Percentiles rank a stretch among this genome's conserved stretches.
Conservation (phyloP, 2,797 vertebrate species). For the Valencia hispanica region DNA sequence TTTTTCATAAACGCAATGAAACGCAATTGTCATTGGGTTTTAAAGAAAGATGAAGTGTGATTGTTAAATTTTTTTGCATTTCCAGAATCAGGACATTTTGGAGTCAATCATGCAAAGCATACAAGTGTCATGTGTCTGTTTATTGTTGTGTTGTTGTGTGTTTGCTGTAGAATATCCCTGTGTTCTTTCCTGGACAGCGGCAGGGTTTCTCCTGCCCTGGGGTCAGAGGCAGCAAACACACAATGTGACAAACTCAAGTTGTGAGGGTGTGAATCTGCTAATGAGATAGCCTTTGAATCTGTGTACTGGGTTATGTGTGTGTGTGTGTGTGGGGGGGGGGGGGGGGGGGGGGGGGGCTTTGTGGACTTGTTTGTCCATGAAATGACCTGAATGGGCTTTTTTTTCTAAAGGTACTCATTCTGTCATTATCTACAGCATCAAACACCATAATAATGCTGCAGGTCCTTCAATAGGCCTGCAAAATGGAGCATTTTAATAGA, state of each 20-base stretch:
- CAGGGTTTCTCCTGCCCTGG: constrained; percentile 54
- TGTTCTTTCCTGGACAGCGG: constrained; percentile 27
- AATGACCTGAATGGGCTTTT: constrained; percentile 26
- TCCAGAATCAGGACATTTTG: background rate
- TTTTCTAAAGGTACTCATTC: constrained; percentile 26
- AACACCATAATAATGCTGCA: background rate
- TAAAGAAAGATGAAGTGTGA: background rate
- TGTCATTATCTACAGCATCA: constrained; percentile 21
- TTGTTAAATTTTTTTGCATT: background rate
- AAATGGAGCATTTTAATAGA: background rate
- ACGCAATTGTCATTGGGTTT: no score
- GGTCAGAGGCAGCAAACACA: constrained; percentile 45
- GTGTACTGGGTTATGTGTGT: constrained; percentile 10
- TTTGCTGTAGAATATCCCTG: constrained; percentile 1
- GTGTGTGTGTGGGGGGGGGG: constrained; percentile 1
- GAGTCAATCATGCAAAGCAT: background rate
- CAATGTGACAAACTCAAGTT: constrained; percentile 71
- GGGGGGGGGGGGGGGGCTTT: no score
- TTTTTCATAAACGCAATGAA: background rate
- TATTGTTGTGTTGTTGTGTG: background rate
- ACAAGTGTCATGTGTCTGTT: background rate
- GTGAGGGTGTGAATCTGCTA: constrained; percentile 72
- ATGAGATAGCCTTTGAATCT: constrained; percentile 62
- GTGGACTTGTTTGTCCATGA: constrained; percentile 28
- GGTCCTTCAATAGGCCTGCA: background rate